Evolutionary conservation across 2,888 invertebrate genomes (phyloP).

Genomic region (Polydesmus complanatus): DNA sequence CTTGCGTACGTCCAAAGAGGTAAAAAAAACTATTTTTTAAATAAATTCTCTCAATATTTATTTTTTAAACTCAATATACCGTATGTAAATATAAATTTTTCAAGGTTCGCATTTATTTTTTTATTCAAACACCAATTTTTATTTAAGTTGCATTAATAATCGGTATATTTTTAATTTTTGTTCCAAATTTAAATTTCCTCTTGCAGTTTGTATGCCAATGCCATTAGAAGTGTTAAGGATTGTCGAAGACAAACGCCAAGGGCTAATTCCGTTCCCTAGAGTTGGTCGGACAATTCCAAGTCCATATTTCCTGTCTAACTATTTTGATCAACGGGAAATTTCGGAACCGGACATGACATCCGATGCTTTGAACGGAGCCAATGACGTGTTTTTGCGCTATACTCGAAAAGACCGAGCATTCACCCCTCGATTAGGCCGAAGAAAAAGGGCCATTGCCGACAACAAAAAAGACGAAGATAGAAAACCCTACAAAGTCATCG

Average conservation of each 20-base stretch:
- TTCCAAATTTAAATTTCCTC: no score
- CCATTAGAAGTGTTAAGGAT: neutral
- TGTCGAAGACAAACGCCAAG: constrained; percentile 17
- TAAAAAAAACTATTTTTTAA: no score
- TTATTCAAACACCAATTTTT: no score
- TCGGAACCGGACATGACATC: neutral
- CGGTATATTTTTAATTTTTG: no score
- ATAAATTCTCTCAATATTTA: no score
- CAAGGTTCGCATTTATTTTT: no score
- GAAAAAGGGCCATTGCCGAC: constrained; percentile 10
- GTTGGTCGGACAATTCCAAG: constrained; percentile 15
- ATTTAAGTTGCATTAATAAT: no score
- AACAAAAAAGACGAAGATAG: neutral
- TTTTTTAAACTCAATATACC: no score
- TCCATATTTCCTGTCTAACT: no score
- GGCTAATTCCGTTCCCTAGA: constrained; percentile 17
- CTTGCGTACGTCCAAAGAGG: no score
- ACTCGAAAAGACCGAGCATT: neutral
- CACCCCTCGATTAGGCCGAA: constrained; percentile 11
- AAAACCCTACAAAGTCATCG: neutral
- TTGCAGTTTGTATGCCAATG: no score
- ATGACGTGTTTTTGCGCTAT: neutral
- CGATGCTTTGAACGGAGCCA: neutral
- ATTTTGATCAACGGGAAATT: neutral
- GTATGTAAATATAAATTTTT: no score